A percentile compares a stretch with the other conserved stretches of the same genome.
phyloP scores from a whole-genome alignment of 2,888 invertebrate species.

The Altica lythri region DNA sequence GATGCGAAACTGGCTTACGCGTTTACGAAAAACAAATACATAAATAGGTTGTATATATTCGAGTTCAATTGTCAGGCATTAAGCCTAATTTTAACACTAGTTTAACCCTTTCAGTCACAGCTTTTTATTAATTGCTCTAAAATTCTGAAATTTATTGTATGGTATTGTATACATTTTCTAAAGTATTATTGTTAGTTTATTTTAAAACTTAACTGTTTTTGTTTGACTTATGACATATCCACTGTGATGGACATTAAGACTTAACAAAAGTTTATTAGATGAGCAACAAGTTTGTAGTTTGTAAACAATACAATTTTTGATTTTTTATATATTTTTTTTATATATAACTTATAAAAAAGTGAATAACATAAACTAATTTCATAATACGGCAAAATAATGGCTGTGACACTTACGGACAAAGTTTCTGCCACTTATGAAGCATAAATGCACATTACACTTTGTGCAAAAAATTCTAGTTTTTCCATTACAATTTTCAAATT shows the following conservation, averaged over 20 bases:
- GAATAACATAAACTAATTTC: not conserved
- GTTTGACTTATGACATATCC: not conserved
- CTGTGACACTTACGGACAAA: too few relatives aligned
- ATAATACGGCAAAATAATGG: too few relatives aligned
- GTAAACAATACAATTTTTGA: not conserved
- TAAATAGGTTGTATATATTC: too few relatives aligned
- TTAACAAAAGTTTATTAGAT: not conserved
- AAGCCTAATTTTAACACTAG: too few relatives aligned
- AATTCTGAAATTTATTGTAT: not conserved
- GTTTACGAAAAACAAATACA: too few relatives aligned
- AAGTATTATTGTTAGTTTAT: not conserved
- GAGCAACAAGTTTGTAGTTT: not conserved
- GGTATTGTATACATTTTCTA: not conserved
- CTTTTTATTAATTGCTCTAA: not conserved
- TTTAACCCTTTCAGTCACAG: not conserved
- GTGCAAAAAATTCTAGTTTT: too few relatives aligned
- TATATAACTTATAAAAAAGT: not conserved
- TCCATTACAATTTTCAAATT: too few relatives aligned
- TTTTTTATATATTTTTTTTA: not conserved
- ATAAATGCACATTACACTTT: too few relatives aligned
- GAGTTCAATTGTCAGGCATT: too few relatives aligned
- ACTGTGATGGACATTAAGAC: not conserved
- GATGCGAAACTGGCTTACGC: too few relatives aligned
- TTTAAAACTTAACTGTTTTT: not conserved
- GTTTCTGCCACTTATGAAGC: too few relatives aligned